Evolutionary conservation across 2,113 vertebrate genomes (phyloP).

Genomic region (Formicarius rufipectus): DNA sequence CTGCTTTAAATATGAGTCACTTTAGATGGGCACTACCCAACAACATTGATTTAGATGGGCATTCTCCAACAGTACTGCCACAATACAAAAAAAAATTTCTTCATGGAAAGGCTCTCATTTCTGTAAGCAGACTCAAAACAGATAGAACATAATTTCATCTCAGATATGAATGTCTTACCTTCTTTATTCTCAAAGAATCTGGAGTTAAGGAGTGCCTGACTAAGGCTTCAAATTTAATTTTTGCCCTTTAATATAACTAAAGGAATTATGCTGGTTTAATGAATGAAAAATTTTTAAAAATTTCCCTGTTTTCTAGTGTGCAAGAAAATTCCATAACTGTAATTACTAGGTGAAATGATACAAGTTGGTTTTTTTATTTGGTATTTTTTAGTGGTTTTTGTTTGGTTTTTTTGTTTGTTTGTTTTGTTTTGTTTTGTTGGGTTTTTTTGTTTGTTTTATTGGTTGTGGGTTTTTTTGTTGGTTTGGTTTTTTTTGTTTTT

Average conservation of each 20-base stretch:
- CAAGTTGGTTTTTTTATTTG: too few relatives aligned
- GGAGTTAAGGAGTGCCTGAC: neutral
- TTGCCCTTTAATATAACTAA: neutral
- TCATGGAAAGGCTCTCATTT: neutral
- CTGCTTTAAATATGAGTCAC: neutral
- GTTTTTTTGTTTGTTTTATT: too few relatives aligned
- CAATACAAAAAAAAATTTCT: neutral
- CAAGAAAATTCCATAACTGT: neutral
- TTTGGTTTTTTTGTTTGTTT: too few relatives aligned
- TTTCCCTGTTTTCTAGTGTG: fast-evolving
- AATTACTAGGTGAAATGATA: fast-evolving
- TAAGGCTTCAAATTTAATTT: neutral
- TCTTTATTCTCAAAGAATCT: neutral
- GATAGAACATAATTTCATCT: neutral
- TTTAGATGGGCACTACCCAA: neutral
- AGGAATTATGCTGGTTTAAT: neutral
- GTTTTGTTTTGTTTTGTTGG: too few relatives aligned
- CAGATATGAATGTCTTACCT: neutral
- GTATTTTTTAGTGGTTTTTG: too few relatives aligned
- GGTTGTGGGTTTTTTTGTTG: too few relatives aligned
- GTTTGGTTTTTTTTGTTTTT: too few relatives aligned
- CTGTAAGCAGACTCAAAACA: neutral
- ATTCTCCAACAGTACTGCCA: neutral
- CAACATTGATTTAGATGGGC: neutral
- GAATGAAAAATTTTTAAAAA: neutral